These are phyloP conservation scores for Galerucella pusilla DNA, from an alignment of 2,888 invertebrate species.

Conservation along the genomic window DNA sequence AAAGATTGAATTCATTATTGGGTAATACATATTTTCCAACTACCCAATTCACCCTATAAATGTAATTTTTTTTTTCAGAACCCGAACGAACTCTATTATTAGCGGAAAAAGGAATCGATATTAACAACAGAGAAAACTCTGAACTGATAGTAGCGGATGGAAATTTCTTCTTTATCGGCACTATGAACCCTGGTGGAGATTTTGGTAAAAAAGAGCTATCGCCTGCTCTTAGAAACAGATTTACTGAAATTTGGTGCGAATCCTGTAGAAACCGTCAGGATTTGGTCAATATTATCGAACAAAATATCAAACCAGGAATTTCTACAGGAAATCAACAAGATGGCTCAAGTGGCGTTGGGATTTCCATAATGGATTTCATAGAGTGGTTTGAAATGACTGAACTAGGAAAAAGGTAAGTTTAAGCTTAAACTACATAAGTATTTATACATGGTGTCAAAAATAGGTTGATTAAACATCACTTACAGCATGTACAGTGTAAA, in stretches of 20 bases:
- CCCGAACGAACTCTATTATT: slow-evolving; percentile 91
- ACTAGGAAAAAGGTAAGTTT: slow-evolving; percentile 72
- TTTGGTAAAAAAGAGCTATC: slow-evolving; percentile 99
- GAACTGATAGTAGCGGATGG: slow-evolving; percentile 74
- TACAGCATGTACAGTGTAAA: too few relatives aligned
- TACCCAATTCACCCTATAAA: too few relatives aligned
- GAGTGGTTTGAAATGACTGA: slow-evolving; percentile 78
- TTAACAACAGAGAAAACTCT: slow-evolving; percentile 66
- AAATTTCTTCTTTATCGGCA: slow-evolving; percentile 92
- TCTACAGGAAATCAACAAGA: slow-evolving; percentile 69
- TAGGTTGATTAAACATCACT: too few relatives aligned
- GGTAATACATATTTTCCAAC: slow-evolving; percentile 59
- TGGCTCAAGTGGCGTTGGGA: slow-evolving; percentile 72
- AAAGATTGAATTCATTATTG: slow-evolving; percentile 94
- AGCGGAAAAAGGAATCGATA: slow-evolving; percentile 86
- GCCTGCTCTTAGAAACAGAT: slow-evolving; percentile 95
- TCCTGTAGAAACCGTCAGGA: slow-evolving; percentile 79
- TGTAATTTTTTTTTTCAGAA: slow-evolving; percentile 67
- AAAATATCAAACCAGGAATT: slow-evolving; percentile 74
- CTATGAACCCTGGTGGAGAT: slow-evolving; percentile 99
- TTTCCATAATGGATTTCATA: slow-evolving; percentile 82
- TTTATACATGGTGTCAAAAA: too few relatives aligned
- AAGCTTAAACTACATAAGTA: too few relatives aligned
- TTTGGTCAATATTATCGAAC: slow-evolving; percentile 81
- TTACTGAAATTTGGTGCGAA: slow-evolving; percentile 99